These are phyloP conservation scores for Octopus sinensis DNA, from an alignment of 1,140 invertebrate genomes.

Conservation along the genomic window DNA sequence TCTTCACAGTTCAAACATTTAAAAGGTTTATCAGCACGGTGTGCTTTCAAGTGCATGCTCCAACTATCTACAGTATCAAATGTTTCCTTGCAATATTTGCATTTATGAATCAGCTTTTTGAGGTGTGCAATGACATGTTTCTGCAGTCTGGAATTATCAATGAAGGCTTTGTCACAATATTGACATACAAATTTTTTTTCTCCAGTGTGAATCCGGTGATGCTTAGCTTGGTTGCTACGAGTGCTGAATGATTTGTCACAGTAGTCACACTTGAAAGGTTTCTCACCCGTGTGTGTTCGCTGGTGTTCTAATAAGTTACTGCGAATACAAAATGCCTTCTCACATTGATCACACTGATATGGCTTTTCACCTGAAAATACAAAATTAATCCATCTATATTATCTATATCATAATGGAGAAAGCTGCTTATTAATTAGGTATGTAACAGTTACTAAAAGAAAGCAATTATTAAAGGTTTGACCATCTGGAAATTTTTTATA, in stretches of 20 bases:
- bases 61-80: neutral
- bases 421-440: too few relatives aligned
- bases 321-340: slow-evolving; percentile 11
- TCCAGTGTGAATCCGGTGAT: slow-evolving; percentile 54
- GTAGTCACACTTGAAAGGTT: slow-evolving; percentile 33
- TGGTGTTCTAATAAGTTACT: slow-evolving; percentile 49
- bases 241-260: slow-evolving; percentile 54
- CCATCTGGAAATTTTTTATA: too few relatives aligned
- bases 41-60: slow-evolving; percentile 13
- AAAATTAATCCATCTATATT: neutral
- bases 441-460: too few relatives aligned
- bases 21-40: slow-evolving; percentile 22
- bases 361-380: slow-evolving; percentile 23
- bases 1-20: slow-evolving; percentile 72
- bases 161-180: slow-evolving; percentile 56
- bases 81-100: slow-evolving; percentile 13
- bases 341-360: slow-evolving; percentile 16
- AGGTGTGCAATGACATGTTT: slow-evolving; percentile 37
- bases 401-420: too few relatives aligned
- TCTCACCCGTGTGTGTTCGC: slow-evolving; percentile 30
- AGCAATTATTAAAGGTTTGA: too few relatives aligned
- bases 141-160: slow-evolving; percentile 54
- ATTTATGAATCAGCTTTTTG: neutral
- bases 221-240: slow-evolving; percentile 53
- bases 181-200: slow-evolving; percentile 55